A percentile compares a stretch with the other conserved stretches of the same genome.
phyloP scores from a whole-genome alignment of 2,797 vertebrate species.

The Martes flavigula region DNA sequence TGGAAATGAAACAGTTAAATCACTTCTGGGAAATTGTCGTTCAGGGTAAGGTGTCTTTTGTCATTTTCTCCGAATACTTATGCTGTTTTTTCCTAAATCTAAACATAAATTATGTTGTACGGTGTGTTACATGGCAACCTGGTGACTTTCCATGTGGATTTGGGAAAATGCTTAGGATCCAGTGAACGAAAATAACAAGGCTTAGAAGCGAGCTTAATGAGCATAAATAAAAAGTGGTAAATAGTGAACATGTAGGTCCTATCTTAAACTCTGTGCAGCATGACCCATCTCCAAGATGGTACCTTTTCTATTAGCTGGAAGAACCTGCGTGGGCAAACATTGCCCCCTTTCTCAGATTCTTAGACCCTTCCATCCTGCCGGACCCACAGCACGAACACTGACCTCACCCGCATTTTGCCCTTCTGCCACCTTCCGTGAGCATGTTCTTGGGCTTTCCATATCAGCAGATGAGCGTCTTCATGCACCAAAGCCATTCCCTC shows the following conservation, averaged over 20 bases:
- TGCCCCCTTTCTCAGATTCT: background rate
- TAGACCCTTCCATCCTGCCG: background rate
- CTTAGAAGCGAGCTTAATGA: background rate
- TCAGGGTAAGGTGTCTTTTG: constrained; percentile 87
- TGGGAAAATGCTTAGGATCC: background rate
- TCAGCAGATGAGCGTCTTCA: background rate
- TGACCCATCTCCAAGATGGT: background rate
- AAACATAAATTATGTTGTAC: constrained; percentile 20
- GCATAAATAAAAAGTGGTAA: background rate
- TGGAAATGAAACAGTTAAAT: constrained; percentile 88
- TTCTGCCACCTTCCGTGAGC: background rate
- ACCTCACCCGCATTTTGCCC: background rate
- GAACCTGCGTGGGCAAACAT: background rate
- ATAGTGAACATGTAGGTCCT: background rate
- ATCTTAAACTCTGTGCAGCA: background rate
- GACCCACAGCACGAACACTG: background rate
- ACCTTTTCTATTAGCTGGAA: background rate
- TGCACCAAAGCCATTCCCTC: background rate
- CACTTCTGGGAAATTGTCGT: constrained; percentile 96
- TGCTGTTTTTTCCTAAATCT: background rate
- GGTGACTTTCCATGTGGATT: background rate
- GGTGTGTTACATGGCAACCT: background rate
- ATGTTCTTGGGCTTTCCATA: background rate
- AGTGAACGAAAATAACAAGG: background rate
- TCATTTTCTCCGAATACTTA: constrained; percentile 7